Evolutionary conservation across 2,888 invertebrate genomes (phyloP), one percentile per base, ranked within the genome.

Genomic region (Linnaemya vulpina): DNA sequence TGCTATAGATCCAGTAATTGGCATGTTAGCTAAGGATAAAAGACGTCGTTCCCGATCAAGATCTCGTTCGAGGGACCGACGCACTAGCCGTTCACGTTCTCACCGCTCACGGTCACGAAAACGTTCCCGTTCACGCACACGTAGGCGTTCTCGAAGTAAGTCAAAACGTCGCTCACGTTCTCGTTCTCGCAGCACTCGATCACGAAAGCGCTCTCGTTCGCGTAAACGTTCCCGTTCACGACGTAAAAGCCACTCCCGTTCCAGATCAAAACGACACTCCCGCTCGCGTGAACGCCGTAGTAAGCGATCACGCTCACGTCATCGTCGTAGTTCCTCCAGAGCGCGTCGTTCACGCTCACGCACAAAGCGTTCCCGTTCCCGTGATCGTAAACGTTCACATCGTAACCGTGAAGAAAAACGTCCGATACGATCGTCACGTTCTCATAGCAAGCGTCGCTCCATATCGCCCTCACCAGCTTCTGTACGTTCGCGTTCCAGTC

Each of bases 1-100:
- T 10, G 97, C 98, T 15, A 97, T 98, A 86, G 98, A 97, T 93
- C 97, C 97, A 0, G 96, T 97, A 76, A 97, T 97, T 88, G 97
- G 97, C 8, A 95, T 97, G 93, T 92, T 97, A 30, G 96, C 97
- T 1, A 97, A 97, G 91, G 97, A 97, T 88, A 97, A 97, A 90
- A 94, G 96, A 83, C 93, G 93, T 0, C 93, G 94, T 15, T 93
- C 94, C 0, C 93, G 93, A 74, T 92, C 92, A 2, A 89, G 92
- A 35, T 92, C 92, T 17, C 90, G 93, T 51, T 92, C 94, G 91
- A 94, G 95, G 1, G 96, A 96, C 0, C 94, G 96, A 0, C 94
- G 95, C 86, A 94, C 95, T 1, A 93, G 95, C 8, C 94, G 95
- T 62, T 95, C 95, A 1, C 93, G 95, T 51, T 92, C 92, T 38